Conservation (phyloP, 2,888 invertebrate genomes). For the Cyaniris semiargus region DNA sequence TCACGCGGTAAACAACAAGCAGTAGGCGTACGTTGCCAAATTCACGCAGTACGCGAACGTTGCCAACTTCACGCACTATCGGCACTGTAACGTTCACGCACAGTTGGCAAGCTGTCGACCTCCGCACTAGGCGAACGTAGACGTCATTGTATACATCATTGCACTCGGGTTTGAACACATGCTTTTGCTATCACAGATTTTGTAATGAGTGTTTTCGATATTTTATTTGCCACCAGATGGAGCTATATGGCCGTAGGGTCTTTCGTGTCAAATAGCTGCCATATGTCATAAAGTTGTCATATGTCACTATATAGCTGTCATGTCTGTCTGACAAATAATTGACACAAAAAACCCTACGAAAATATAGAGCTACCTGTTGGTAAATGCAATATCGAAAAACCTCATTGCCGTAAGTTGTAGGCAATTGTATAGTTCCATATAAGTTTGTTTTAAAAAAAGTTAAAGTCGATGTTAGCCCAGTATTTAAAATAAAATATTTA, state of each 20-base stretch:
- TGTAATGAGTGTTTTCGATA: not conserved
- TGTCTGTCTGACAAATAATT: too few species aligned
- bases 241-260: not conserved
- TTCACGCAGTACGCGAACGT: constrained; percentile 38
- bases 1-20: constrained; percentile 29
- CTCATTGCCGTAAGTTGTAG: not conserved
- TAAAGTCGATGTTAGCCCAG: not conserved
- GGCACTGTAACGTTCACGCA: not conserved
- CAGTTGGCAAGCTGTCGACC: not conserved
- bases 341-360: not conserved
- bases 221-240: not conserved
- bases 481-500: not conserved
- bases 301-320: too few species aligned
- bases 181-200: constrained; percentile 13
- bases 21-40: constrained; percentile 68
- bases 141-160: not conserved
- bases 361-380: not conserved
- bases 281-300: not conserved
- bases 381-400: not conserved
- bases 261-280: not conserved
- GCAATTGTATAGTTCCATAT: not conserved
- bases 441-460: not conserved
- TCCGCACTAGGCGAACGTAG: constrained; percentile 18
- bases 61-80: constrained; percentile 8
- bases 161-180: constrained; percentile 22